Conservation (phyloP, 1,140 invertebrate species). For the Solenopsis invicta region DNA sequence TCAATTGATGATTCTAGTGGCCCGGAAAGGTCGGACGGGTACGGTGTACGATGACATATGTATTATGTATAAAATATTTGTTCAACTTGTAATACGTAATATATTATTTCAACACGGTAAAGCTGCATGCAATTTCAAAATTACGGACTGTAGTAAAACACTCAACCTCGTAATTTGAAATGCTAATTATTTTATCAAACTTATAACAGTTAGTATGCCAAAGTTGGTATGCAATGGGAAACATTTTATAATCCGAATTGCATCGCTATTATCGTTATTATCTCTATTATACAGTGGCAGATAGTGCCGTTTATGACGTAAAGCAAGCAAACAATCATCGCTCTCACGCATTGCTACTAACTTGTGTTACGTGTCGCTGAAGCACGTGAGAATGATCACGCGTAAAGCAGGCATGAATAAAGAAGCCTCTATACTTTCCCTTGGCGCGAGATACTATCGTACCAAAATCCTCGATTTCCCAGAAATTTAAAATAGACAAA, state of each 20-base stretch:
- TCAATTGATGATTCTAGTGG: constrained; percentile 53
- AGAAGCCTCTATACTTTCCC: constrained; percentile 54
- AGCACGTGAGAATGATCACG: constrained; percentile 63
- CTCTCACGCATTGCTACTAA: constrained; percentile 48
- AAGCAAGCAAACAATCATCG: constrained; percentile 46
- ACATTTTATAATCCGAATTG: neutral
- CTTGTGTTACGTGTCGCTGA: constrained; percentile 29
- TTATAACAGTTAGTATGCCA: no score
- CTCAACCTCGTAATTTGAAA: no score
- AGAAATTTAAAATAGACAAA: constrained; percentile 12
- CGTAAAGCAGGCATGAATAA: constrained; percentile 33
- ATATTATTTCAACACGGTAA: neutral
- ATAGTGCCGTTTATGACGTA: constrained; percentile 19
- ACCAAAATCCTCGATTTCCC: neutral
- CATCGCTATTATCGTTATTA: constrained; percentile 30
- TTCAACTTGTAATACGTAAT: neutral
- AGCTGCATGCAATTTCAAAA: no score
- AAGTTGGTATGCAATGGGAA: neutral
- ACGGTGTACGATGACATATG: neutral
- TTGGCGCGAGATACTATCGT: neutral
- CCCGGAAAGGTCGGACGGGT: constrained; percentile 34
- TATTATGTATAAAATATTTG: constrained; percentile 8
- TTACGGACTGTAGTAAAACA: no score
- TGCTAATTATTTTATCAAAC: no score
- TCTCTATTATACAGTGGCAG: constrained; percentile 11